A percentile compares a stretch with the other conserved stretches of the same genome.
Evolutionary conservation across 1,140 invertebrate genomes (phyloP).

Genomic region (roundworm (Caenorhabditis elegans)): WBcel235 BX284604.4:7580501-7581000

Average conservation of each 20-base stretch:
- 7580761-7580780: constrained; percentile 83
- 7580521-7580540: too few species aligned
- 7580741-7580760: constrained; percentile 83
- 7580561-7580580: too few species aligned
- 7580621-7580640: constrained; percentile 97
- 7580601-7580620: constrained; percentile 70
- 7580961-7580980: too few species aligned
- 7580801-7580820: constrained; percentile 86
- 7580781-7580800: constrained; percentile 98
- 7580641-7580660: constrained; percentile 91
- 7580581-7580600: too few species aligned
- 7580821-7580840: constrained; percentile 84
- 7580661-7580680: constrained; percentile 94
- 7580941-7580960: too few species aligned
- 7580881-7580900: not conserved
- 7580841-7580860: constrained; percentile 62
- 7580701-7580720: constrained; percentile 75
- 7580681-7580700: not conserved
- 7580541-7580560: too few species aligned
- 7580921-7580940: constrained; percentile 35
- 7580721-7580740: constrained; percentile 84
- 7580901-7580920: not conserved
- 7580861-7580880: not conserved
- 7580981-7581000: too few species aligned
- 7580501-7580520: too few species aligned